phyloP scores from a whole-genome alignment of 2,888 invertebrate species.

The Mechanitis messenoides region DNA sequence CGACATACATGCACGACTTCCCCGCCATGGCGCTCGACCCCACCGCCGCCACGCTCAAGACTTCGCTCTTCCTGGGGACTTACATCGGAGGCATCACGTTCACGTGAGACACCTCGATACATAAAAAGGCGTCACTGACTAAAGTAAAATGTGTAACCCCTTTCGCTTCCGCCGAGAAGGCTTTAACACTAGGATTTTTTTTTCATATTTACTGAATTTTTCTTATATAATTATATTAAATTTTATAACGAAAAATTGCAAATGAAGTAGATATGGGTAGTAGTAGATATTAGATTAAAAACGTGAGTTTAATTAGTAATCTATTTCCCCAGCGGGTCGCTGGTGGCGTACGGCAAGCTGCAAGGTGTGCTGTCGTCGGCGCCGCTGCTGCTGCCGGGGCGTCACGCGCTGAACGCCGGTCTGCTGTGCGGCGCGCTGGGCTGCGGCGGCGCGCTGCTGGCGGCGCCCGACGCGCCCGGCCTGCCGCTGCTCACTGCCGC shows the following conservation, averaged over 20 bases:
- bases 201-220: too few relatives aligned
- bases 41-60: slow-evolving; percentile 86
- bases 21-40: slow-evolving; percentile 89
- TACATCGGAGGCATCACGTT: slow-evolving; percentile 94
- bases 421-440: slow-evolving; percentile 83
- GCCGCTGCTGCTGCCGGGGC: slow-evolving; percentile 88
- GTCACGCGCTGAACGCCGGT: slow-evolving; percentile 85
- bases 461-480: slow-evolving; percentile 80
- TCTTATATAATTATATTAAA: too few relatives aligned
- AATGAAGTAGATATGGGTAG: too few relatives aligned
- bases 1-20: slow-evolving; percentile 90
- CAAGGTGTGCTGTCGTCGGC: slow-evolving; percentile 88
- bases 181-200: too few relatives aligned
- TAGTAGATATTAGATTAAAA: too few relatives aligned
- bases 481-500: slow-evolving; percentile 85
- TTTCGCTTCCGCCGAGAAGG: too few relatives aligned
- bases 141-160: neutral
- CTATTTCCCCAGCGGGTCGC: slow-evolving; percentile 80
- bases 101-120: slow-evolving; percentile 70
- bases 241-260: too few relatives aligned
- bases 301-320: neutral
- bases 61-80: slow-evolving; percentile 90
- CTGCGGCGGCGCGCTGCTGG: slow-evolving; percentile 81
- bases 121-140: neutral
- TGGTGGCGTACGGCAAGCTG: slow-evolving; percentile 93